These are phyloP conservation scores for Hydractinia echinata DNA, from an alignment of 30 jellyfish, hydroid and myxozoan species.

Conservation along the genomic window DNA sequence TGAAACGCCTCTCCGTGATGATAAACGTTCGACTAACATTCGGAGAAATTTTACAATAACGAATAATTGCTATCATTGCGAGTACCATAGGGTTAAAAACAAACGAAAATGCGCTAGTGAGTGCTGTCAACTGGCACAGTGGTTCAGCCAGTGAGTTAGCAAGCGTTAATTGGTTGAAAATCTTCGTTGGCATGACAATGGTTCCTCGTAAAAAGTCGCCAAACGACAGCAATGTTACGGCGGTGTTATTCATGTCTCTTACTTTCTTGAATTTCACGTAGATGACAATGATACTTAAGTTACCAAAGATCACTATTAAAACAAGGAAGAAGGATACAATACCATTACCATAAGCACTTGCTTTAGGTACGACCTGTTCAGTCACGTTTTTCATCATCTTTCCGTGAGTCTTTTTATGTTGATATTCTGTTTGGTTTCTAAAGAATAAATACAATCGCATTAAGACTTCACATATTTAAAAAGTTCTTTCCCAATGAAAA, in stretches of 20 bases:
- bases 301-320: conserved; percentile 54
- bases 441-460: too few relatives aligned
- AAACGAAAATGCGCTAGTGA: conserved; percentile 52
- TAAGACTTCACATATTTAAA: too few relatives aligned
- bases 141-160: conserved; percentile 30
- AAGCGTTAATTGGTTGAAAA: conserved; percentile 39
- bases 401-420: too few relatives aligned
- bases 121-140: conserved; percentile 56
- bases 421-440: too few relatives aligned
- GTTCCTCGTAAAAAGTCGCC: conserved; percentile 67
- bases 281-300: conserved; percentile 45
- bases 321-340: conserved; percentile 41
- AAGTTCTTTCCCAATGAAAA: too few relatives aligned
- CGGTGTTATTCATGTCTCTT: conserved; percentile 57
- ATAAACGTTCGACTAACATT: conserved; percentile 28
- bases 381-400: too few relatives aligned
- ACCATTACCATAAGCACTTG: conserved; percentile 19
- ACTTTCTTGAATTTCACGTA: conserved; percentile 35
- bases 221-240: conserved; percentile 56
- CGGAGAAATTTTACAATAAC: conserved; percentile 51
- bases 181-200: conserved; percentile 41
- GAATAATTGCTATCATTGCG: conserved; percentile 65
- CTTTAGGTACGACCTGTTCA: neutral
- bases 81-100: conserved; percentile 55
- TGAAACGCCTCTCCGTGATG: conserved; percentile 32